Evolutionary conservation across 2,113 vertebrate species (phyloP), one percentile per base, ranked within the genome.

Genomic region (Gambusia holbrooki): DNA sequence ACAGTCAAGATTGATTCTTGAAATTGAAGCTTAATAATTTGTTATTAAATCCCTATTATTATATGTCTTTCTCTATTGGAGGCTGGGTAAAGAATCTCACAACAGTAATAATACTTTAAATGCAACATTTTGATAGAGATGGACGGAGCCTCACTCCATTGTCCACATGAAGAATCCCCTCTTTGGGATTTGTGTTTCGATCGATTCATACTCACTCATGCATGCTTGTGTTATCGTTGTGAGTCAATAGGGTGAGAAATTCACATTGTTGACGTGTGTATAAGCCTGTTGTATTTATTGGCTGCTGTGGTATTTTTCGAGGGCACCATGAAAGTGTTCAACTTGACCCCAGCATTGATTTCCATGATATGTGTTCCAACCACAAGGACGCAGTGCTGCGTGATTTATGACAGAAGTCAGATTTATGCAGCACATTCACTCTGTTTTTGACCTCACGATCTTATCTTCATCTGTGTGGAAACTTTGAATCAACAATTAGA

Each of bases 311-410:
- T 89, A 81, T 90, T 91, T 37, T 92, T 87, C 73, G 62, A 72
- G 82, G 74, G 82, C 71, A 81, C 82, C 74, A 77, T 68, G 66
- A 73, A 83, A 83, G 76, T 83, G 87, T 91, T 89, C 77, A 33
- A 84, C 90, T 92, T 93, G 90, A 93, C 92, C 91, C 86, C 88
- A 79, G 88, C 85, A 93, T 93, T 90, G 91, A 92, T 93, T 90
- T 91, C 87, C 82, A 89, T 92, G 89, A 92, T 93, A 89, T 83
- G 83, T 92, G 90, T 90, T 87, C 83, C 82, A 83, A 86, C 76
- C 74, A 77, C 92, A 93, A 93, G 92, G 91, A 90, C 90, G 90
- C 84, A 32, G 70, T 71, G 65, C 82, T 69, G 72, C 77, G 63
- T 91, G 92, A 93, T 93, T 92, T 89, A 93, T 90, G 89, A 90